Conservation (phyloP, 1,140 invertebrate species). For the Pogonomyrmex barbatus region DNA sequence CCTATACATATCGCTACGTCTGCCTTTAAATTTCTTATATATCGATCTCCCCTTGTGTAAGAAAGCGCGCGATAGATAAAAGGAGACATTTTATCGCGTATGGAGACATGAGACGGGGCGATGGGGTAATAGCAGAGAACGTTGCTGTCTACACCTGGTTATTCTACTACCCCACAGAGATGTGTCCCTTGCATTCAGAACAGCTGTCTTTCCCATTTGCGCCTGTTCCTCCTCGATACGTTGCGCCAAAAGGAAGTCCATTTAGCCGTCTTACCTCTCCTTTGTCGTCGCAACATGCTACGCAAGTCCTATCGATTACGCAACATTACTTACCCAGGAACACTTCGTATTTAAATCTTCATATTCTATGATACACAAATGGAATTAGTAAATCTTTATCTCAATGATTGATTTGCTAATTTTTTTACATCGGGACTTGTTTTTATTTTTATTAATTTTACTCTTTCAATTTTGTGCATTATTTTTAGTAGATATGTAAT, state of each 20-base stretch:
- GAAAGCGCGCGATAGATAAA: conserved; percentile 1
- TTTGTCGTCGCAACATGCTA: not conserved
- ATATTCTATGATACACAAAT: not conserved
- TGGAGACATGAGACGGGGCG: too few species aligned
- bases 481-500: conserved; percentile 16
- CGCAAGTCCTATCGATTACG: not conserved
- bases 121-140: conserved; percentile 50
- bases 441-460: not conserved
- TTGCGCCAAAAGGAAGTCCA: conserved; percentile 35
- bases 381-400: not conserved
- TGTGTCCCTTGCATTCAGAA: conserved; percentile 74
- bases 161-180: conserved; percentile 75
- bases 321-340: conserved; percentile 7
- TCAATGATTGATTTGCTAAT: not conserved
- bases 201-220: conserved; percentile 76
- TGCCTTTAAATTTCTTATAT: conserved; percentile 66
- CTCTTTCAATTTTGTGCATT: not conserved
- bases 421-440: not conserved
- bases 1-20: not conserved
- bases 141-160: conserved; percentile 77
- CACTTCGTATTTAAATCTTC: not conserved
- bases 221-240: conserved; percentile 31
- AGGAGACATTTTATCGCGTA: conserved; percentile 34
- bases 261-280: conserved; percentile 10
- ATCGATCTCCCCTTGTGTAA: conserved; percentile 2